Conservation (phyloP, 2,797 vertebrate species). For the Myripristis murdjan region DNA sequence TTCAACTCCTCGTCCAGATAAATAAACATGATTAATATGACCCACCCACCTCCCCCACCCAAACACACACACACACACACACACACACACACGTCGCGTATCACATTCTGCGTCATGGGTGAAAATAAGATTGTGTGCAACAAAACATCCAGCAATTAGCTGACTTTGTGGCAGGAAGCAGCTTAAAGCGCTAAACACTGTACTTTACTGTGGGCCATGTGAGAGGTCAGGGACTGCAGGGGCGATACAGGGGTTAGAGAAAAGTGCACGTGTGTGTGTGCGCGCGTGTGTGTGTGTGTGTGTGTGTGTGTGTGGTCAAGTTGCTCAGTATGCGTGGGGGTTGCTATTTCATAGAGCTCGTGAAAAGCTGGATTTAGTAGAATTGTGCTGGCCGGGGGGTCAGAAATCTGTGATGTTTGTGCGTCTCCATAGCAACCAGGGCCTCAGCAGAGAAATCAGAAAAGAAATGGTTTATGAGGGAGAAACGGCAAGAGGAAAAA, state of each 20-base stretch:
- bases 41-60: conserved; percentile 43
- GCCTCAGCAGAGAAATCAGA: conserved; percentile 48
- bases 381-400: conserved; percentile 63
- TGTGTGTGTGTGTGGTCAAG: conserved; percentile 37
- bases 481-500: not conserved
- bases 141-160: conserved; percentile 75
- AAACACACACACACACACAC: conserved; percentile 18
- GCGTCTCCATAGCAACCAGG: conserved; percentile 60
- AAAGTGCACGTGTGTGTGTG: conserved; percentile 33
- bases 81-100: conserved; percentile 36
- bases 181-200: conserved; percentile 71
- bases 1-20: conserved; percentile 76
- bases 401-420: conserved; percentile 66
- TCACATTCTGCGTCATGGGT: conserved; percentile 55
- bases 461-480: conserved; percentile 50
- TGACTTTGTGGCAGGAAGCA: conserved; percentile 70
- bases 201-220: conserved; percentile 66
- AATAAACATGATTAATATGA: conserved; percentile 78
- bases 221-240: conserved; percentile 67
- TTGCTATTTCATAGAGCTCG: conserved; percentile 53
- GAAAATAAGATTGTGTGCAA: conserved; percentile 72
- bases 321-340: conserved; percentile 25
- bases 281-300: conserved; percentile 16
- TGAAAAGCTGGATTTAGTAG: conserved; percentile 68
- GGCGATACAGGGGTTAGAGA: conserved; percentile 49